A percentile compares a stretch with the other conserved stretches of the same genome.
Evolutionary conservation across 1,140 invertebrate species (phyloP).

Genomic region (Aphaenogaster ashmeadi): DNA sequence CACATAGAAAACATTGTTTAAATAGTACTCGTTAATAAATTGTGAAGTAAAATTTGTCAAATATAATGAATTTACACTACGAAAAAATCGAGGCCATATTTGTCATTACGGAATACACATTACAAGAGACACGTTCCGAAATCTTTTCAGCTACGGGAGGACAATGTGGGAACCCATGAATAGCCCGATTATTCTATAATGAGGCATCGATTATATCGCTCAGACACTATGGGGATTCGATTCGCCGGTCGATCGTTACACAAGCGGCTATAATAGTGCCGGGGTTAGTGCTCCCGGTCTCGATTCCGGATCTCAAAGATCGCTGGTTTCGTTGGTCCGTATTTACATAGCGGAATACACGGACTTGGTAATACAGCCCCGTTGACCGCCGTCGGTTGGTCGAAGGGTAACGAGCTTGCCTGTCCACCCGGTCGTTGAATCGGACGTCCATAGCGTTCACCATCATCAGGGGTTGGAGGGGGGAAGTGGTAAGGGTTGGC

Average conservation of each 20-base stretch:
- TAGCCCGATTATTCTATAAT: conserved; percentile 38
- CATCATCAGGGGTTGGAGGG: neutral
- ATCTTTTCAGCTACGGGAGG: neutral
- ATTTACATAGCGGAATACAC: conserved; percentile 86
- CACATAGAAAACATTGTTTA: neutral
- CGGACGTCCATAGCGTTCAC: conserved; percentile 34
- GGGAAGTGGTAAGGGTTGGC: conserved; percentile 18
- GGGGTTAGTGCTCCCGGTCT: conserved; percentile 47
- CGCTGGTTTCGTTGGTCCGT: conserved; percentile 85
- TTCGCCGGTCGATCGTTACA: conserved; percentile 36
- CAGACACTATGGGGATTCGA: conserved; percentile 5
- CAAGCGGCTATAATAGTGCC: conserved; percentile 34
- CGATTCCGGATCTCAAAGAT: conserved; percentile 82
- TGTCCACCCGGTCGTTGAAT: conserved; percentile 63
- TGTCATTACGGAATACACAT: neutral
- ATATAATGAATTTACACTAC: too few species aligned
- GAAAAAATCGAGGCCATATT: neutral
- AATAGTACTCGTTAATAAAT: neutral
- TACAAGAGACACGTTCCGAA: neutral
- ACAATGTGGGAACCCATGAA: conserved; percentile 5
- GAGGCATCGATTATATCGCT: conserved; percentile 36
- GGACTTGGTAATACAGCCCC: conserved; percentile 78
- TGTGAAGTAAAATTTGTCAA: neutral
- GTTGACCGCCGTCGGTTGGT: conserved; percentile 64
- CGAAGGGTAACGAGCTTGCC: conserved; percentile 67